A percentile compares a stretch with the other conserved stretches of the same genome.
Conservation (phyloP, 2,113 vertebrate genomes). For the Gorsachius goisagi region DNA sequence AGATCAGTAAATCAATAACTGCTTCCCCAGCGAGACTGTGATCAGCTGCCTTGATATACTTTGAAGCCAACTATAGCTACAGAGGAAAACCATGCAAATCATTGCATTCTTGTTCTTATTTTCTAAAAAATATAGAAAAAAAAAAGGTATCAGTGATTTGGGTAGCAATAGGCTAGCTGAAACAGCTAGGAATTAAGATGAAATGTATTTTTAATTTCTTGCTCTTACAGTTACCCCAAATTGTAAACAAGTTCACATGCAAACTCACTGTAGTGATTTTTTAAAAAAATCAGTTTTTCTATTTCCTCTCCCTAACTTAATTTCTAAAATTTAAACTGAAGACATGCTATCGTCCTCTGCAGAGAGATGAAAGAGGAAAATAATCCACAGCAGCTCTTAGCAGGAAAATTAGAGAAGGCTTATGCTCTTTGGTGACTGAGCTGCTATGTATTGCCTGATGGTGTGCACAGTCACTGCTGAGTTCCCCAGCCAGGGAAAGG, state of each 20-base stretch:
- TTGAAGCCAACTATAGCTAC: background rate
- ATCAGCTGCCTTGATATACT: background rate
- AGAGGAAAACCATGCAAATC: background rate
- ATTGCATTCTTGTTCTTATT: background rate
- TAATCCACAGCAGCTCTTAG: background rate
- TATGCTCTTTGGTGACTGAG: background rate
- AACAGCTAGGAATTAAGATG: background rate
- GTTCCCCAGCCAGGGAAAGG: background rate
- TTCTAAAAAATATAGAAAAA: background rate
- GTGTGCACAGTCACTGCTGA: background rate
- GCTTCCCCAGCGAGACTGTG: background rate
- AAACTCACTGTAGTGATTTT: background rate
- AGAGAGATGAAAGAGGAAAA: background rate
- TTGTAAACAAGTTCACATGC: background rate
- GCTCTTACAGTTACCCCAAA: background rate
- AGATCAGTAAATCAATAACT: conserved; percentile 3
- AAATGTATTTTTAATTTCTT: background rate
- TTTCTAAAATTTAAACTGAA: background rate
- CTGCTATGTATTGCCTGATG: background rate
- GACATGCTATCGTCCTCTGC: background rate
- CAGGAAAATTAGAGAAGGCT: background rate
- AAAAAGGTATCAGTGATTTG: background rate
- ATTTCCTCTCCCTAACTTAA: background rate
- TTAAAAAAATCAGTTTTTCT: background rate
- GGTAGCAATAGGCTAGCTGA: background rate